Percentiles rank a stretch among this genome's conserved stretches.
These are phyloP conservation scores for Thalassoma bifasciatum DNA, from an alignment of 2,113 vertebrate species.

Conservation along the genomic window DNA sequence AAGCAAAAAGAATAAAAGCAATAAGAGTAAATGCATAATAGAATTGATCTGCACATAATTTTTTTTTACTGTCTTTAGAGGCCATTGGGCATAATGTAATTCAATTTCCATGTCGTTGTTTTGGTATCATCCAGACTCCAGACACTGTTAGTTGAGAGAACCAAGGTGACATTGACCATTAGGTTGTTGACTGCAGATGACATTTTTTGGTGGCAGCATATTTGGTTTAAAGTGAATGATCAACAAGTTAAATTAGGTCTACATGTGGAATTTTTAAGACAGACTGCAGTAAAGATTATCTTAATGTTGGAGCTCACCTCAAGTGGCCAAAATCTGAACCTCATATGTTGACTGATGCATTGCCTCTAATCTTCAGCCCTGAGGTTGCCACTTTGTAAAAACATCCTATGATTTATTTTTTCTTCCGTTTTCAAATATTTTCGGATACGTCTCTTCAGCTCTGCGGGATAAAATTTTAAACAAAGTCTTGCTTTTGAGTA, in stretches of 20 bases:
- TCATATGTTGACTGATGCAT: background rate
- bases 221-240: background rate
- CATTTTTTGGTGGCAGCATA: background rate
- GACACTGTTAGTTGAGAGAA: too few relatives aligned
- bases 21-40: background rate
- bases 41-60: background rate
- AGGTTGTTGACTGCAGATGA: background rate
- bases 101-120: background rate
- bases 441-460: background rate
- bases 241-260: too few relatives aligned
- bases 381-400: background rate
- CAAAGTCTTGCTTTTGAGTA: conserved; percentile 17
- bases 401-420: background rate
- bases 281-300: background rate
- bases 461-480: conserved; percentile 12
- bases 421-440: background rate
- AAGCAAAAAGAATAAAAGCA: background rate
- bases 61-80: background rate
- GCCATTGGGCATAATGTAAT: background rate
- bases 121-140: background rate
- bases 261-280: too few relatives aligned
- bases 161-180: background rate
- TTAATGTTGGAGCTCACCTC: background rate
- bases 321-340: background rate
- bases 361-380: background rate